Conservation (phyloP, 2,888 invertebrate genomes). For the Oconnorella tubifera region DNA sequence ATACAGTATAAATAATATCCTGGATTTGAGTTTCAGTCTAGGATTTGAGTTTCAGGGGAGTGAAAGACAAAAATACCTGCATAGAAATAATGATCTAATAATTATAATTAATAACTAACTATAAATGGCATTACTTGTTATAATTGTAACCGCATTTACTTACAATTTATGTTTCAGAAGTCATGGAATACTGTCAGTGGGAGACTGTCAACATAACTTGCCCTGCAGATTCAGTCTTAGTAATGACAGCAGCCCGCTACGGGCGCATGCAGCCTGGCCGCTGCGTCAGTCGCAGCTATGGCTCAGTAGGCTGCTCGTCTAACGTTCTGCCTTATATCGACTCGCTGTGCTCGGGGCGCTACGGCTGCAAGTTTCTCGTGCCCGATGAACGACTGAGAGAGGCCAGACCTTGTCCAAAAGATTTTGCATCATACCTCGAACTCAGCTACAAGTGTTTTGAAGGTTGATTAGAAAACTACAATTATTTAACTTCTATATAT, state of each 20-base stretch:
- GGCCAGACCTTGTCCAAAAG: constrained; percentile 30
- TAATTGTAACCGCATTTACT: too few species aligned
- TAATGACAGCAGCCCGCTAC: constrained; percentile 31
- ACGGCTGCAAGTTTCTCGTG: constrained; percentile 27
- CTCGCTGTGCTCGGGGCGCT: constrained; percentile 28
- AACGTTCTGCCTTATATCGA: constrained; percentile 30
- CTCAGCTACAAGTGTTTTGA: constrained; percentile 29
- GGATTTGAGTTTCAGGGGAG: too few species aligned
- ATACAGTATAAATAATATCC: too few species aligned
- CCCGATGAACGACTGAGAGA: constrained; percentile 30
- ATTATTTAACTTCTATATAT: too few species aligned
- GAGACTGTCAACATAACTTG: constrained; percentile 29
- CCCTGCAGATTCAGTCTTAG: constrained; percentile 24
- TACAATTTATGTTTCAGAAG: too few species aligned
- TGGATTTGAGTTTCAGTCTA: too few species aligned
- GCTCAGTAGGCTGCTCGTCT: constrained; percentile 32
- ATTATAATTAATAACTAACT: too few species aligned
- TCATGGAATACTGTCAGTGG: constrained; percentile 26
- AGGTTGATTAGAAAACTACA: constrained; percentile 25
- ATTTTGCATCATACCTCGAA: constrained; percentile 35
- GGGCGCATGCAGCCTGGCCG: constrained; percentile 34
- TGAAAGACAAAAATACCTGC: too few species aligned
- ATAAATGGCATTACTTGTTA: too few species aligned
- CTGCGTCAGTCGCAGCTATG: constrained; percentile 32
- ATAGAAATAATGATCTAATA: too few species aligned